phyloP scores from a whole-genome alignment of 2,113 vertebrate species.

The Puntigrus tetrazona region DNA sequence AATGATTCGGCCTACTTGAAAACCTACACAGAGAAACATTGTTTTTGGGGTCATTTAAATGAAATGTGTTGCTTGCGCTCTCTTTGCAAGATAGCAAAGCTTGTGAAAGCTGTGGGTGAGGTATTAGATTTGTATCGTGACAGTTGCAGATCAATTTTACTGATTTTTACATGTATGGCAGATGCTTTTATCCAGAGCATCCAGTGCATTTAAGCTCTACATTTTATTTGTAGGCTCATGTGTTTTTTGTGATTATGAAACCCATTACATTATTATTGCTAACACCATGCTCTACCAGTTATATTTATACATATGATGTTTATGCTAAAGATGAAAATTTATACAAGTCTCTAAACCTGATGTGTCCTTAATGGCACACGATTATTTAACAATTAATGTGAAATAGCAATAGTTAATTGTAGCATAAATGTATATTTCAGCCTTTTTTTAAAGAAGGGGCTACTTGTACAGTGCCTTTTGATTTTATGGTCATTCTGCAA shows the following conservation, averaged over 20 bases:
- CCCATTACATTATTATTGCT: not conserved
- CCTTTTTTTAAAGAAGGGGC: not conserved
- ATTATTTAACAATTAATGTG: too few species aligned
- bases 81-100: not conserved
- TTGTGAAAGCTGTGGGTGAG: not conserved
- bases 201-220: not conserved
- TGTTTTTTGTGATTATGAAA: not conserved
- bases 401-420: too few species aligned
- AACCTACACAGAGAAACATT: not conserved
- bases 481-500: not conserved
- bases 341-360: not conserved
- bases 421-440: not conserved
- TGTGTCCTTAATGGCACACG: not conserved
- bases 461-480: not conserved
- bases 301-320: not conserved
- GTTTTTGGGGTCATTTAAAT: conserved; percentile 6
- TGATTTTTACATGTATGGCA: not conserved
- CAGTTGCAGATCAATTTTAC: conserved; percentile 12
- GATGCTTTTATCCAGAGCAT: not conserved
- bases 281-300: not conserved
- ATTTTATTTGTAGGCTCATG: not conserved
- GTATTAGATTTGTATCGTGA: not conserved
- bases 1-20: conserved; percentile 13
- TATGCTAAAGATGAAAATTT: not conserved
- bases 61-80: not conserved